Evolutionary conservation across 2,113 vertebrate genomes (phyloP).

Genomic region (Vulpes lagopus): DNA sequence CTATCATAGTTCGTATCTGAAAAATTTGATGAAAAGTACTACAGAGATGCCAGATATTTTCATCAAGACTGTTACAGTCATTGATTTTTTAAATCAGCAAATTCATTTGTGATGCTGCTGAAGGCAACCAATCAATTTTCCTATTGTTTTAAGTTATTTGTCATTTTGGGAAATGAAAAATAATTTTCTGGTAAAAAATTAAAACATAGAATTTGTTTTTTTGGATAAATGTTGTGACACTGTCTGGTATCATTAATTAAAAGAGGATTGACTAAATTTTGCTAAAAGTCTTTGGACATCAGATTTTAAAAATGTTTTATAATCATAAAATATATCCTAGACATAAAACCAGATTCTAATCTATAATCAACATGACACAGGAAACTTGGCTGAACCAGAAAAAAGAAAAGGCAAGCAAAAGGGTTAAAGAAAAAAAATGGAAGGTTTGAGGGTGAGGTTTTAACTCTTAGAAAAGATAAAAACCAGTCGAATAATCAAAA

Average conservation of each 20-base stretch:
- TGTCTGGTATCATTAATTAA: not conserved
- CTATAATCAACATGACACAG: slow-evolving; percentile 58
- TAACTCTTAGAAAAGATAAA: slow-evolving; percentile 68
- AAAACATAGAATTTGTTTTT: slow-evolving; percentile 11
- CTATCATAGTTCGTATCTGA: not conserved
- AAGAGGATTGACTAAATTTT: not conserved
- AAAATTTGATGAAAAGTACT: not conserved
- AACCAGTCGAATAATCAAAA: slow-evolving; percentile 66
- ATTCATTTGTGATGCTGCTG: not conserved
- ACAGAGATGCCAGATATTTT: not conserved
- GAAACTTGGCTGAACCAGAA: slow-evolving; percentile 64
- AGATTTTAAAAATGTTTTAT: not conserved
- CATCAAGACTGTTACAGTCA: not conserved
- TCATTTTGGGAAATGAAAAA: not conserved
- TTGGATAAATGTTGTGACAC: not conserved
- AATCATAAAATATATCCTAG: not conserved
- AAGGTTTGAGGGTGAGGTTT: slow-evolving; percentile 27
- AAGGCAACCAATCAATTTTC: not conserved
- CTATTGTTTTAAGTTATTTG: not conserved
- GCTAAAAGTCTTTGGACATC: not conserved
- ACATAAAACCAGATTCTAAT: slow-evolving; percentile 43
- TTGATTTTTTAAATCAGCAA: not conserved
- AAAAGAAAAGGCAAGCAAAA: slow-evolving; percentile 66
- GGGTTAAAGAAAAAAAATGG: slow-evolving; percentile 64
- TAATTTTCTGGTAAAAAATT: not conserved